Conservation (phyloP, 2,888 invertebrate genomes). For the Caenorhabditis panamensis region DNA sequence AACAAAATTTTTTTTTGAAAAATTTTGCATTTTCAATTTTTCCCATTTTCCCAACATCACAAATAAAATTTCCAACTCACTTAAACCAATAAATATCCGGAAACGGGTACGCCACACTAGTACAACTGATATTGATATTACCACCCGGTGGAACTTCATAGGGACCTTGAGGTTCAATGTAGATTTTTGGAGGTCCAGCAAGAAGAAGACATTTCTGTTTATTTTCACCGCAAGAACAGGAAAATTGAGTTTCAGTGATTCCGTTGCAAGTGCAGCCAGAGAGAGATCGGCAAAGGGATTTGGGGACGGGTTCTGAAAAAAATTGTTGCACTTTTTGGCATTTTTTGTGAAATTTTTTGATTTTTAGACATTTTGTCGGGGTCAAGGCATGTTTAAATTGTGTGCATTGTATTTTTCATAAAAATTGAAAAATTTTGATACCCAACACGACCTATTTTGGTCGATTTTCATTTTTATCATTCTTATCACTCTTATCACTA, state of each 20-base stretch:
- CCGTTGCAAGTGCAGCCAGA: constrained; percentile 77
- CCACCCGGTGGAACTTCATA: constrained; percentile 80
- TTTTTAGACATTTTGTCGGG: too few relatives aligned
- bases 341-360: too few relatives aligned
- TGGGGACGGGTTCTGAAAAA: constrained; percentile 78
- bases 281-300: constrained; percentile 77
- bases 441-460: too few relatives aligned
- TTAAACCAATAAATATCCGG: constrained; percentile 79
- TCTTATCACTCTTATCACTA: too few relatives aligned
- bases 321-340: too few relatives aligned
- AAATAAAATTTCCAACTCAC: constrained; percentile 55
- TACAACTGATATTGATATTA: constrained; percentile 79
- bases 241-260: constrained; percentile 76
- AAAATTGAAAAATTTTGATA: too few relatives aligned
- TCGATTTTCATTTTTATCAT: too few relatives aligned
- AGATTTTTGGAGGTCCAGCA: constrained; percentile 78
- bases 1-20: neutral
- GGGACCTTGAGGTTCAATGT: constrained; percentile 78
- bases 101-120: constrained; percentile 79
- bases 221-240: constrained; percentile 77
- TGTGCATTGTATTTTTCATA: too few relatives aligned
- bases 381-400: too few relatives aligned
- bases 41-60: too few relatives aligned
- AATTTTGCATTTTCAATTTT: neutral
- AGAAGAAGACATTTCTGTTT: constrained; percentile 77